Conservation (phyloP, 2,888 invertebrate genomes). For the Drosophila infuscata region DNA sequence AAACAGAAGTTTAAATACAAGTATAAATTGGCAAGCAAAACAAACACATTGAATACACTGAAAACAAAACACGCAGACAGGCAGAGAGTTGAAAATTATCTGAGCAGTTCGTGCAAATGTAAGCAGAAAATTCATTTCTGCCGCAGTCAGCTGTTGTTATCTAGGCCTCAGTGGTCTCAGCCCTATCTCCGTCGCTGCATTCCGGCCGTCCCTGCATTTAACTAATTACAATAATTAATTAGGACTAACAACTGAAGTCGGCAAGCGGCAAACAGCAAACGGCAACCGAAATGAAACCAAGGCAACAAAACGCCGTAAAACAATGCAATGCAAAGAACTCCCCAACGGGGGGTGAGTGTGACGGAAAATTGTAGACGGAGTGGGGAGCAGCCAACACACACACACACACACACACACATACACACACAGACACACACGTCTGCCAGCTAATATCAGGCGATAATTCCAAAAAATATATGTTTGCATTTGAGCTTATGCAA, state of each 20-base stretch:
- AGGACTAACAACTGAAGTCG: conserved; percentile 71
- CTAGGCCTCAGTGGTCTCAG: conserved; percentile 37
- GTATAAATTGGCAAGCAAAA: conserved; percentile 55
- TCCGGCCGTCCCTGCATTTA: conserved; percentile 63
- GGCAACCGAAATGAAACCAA: conserved; percentile 38
- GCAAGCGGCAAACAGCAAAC: conserved; percentile 14
- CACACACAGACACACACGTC: background rate
- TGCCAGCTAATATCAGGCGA: conserved; percentile 10
- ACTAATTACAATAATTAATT: conserved; percentile 78
- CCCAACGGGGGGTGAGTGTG: background rate
- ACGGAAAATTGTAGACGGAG: background rate
- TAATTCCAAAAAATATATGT: conserved; percentile 55
- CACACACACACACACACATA: background rate
- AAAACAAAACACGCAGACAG: conserved; percentile 35
- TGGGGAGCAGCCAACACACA: background rate
- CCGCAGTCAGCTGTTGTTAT: conserved; percentile 75
- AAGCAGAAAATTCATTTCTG: conserved; percentile 70
- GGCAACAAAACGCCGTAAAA: conserved; percentile 39
- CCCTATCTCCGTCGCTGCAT: conserved; percentile 11
- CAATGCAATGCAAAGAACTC: conserved; percentile 27
- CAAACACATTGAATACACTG: conserved; percentile 36
- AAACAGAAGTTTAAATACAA: conserved; percentile 17
- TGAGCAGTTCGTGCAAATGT: conserved; percentile 70
- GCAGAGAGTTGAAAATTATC: conserved; percentile 62
- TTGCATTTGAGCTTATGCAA: conserved; percentile 45